Evolutionary conservation across 2,797 vertebrate species (phyloP).

Genomic region (Triplophysa yarkandensis): DNA sequence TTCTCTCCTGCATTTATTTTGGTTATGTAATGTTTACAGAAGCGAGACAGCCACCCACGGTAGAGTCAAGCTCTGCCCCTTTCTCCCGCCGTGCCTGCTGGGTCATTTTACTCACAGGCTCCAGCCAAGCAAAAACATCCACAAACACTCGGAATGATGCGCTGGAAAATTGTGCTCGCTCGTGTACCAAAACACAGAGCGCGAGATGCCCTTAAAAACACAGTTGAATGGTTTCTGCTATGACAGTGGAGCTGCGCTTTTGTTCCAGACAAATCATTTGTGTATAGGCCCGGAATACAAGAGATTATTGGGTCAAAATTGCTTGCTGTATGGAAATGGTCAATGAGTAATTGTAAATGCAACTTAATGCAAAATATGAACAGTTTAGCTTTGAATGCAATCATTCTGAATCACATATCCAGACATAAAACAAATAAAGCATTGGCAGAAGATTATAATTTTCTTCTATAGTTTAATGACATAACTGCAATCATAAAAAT

Average conservation of each 20-base stretch:
- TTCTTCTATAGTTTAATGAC: too few relatives aligned
- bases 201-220: slow-evolving; percentile 28
- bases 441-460: too few relatives aligned
- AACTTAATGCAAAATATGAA: too few relatives aligned
- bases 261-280: slow-evolving; percentile 12
- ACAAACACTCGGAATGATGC: slow-evolving; percentile 51
- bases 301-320: slow-evolving; percentile 23
- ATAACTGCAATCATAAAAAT: too few relatives aligned
- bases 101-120: slow-evolving; percentile 56
- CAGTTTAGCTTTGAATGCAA: too few relatives aligned
- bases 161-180: slow-evolving; percentile 35
- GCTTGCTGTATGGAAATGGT: background rate
- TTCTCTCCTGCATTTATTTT: slow-evolving; percentile 63
- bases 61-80: slow-evolving; percentile 28
- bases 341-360: background rate
- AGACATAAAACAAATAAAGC: too few relatives aligned
- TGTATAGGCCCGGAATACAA: slow-evolving; percentile 13
- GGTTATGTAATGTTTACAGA: slow-evolving; percentile 64
- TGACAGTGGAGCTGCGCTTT: background rate
- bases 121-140: slow-evolving; percentile 56
- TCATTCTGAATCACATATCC: too few relatives aligned
- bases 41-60: slow-evolving; percentile 48
- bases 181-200: slow-evolving; percentile 41
- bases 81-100: slow-evolving; percentile 43
- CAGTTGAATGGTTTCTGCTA: slow-evolving; percentile 11